Percentiles rank a stretch among this genome's conserved stretches.
These are phyloP conservation scores for Micrasema longulum DNA, from an alignment of 1,140 invertebrate species.

Conservation along the genomic window DNA sequence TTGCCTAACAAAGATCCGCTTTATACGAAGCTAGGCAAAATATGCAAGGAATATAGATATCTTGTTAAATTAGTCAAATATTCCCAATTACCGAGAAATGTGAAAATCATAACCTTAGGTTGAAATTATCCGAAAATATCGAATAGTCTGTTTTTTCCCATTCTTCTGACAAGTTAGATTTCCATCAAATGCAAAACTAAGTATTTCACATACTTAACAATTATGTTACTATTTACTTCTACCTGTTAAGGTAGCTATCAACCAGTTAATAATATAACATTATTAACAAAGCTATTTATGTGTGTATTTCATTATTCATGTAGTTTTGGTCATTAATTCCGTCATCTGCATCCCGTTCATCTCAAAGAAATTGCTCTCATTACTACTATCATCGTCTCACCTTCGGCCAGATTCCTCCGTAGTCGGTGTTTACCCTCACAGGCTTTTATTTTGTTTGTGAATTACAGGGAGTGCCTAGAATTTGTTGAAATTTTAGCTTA, in stretches of 20 bases:
- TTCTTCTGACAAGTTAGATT: slow-evolving; percentile 10
- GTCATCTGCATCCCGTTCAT: slow-evolving; percentile 16
- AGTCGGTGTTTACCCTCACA: slow-evolving; percentile 3
- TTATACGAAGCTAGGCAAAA: slow-evolving; percentile 34
- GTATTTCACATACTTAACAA: slow-evolving; percentile 27
- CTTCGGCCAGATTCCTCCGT: background rate
- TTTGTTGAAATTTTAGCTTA: slow-evolving; percentile 10
- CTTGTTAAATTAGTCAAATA: background rate
- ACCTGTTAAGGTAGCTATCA: slow-evolving; percentile 6
- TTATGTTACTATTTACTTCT: background rate
- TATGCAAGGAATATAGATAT: background rate
- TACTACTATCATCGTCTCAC: slow-evolving; percentile 1
- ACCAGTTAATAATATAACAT: slow-evolving; percentile 24
- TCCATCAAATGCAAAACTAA: slow-evolving; percentile 12
- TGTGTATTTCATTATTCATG: slow-evolving; percentile 29
- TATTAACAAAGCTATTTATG: slow-evolving; percentile 31
- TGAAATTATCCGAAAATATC: background rate
- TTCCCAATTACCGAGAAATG: background rate
- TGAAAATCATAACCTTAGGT: background rate
- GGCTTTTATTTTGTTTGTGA: slow-evolving; percentile 4
- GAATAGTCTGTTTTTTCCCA: background rate
- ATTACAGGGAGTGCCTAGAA: background rate
- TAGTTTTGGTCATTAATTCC: slow-evolving; percentile 34
- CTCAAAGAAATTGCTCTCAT: background rate
- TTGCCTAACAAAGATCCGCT: slow-evolving; percentile 18